Conservation (phyloP, 2,113 vertebrate genomes). For the Forbesichthys agassizii region DNA sequence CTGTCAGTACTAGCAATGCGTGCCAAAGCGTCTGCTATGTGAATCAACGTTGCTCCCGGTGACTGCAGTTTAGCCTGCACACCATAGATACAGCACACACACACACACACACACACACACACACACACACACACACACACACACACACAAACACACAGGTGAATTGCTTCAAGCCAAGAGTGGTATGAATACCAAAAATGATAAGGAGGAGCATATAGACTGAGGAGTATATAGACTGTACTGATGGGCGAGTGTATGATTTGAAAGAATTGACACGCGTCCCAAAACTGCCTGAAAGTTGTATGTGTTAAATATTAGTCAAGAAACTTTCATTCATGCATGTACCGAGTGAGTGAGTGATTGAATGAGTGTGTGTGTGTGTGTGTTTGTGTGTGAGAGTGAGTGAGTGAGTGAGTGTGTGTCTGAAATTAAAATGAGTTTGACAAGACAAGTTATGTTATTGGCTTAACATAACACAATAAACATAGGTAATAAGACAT, state of each 20-base stretch:
- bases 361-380: background rate
- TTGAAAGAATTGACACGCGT: background rate
- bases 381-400: background rate
- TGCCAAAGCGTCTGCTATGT: slow-evolving; percentile 87
- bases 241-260: background rate
- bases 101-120: background rate
- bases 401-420: background rate
- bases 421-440: background rate
- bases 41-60: slow-evolving; percentile 81
- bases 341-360: background rate
- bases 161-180: slow-evolving; percentile 20
- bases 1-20: slow-evolving; percentile 85
- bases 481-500: background rate
- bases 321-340: background rate
- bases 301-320: background rate
- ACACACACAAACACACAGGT: slow-evolving; percentile 14
- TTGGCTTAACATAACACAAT: background rate
- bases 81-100: slow-evolving; percentile 8
- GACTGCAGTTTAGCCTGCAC: slow-evolving; percentile 78
- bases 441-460: too few relatives aligned
- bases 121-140: background rate
- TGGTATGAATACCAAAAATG: slow-evolving; percentile 6
- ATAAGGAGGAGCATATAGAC: background rate
- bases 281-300: background rate
- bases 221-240: background rate